Base-by-base conservation (phyloP, 2,888 invertebrate species). In the Torymus aiolomorphi region DNA sequence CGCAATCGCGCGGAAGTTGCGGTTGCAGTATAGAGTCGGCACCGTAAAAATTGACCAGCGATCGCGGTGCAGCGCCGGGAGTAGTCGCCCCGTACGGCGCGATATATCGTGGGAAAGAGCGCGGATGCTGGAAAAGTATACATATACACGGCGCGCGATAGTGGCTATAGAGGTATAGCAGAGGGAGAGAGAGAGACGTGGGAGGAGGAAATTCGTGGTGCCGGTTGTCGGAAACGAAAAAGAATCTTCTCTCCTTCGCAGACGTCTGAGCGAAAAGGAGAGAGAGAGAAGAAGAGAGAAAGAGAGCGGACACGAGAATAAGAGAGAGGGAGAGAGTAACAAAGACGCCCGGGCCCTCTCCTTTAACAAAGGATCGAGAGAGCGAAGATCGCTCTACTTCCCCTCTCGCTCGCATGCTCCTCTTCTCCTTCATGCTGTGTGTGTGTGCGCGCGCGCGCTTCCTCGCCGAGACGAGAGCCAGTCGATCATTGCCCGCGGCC, bases 201-300 rank as follows among this genome's bases (percentile, higher is more conserved):
- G 83, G 83, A 83, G 82, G 80, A 84, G 84, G 83, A 84, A 84
- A 85, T 84, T 84, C 84, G 84, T 84, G 71, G 84, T 84, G 84
- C 82, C 82, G 82, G 82, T 82, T 82, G 82, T 84, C 82, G 83
- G 82, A 82, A 82, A 83, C 70, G 83, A 83, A 84, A 83, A 82
- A 83, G 80, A 84, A 83, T 77, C 63, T 51, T 61, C 61, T 51
- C 57, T 73, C 54, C 61, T 62, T 66, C 31, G 49, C 31, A 18
- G 51, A 52, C 69, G 71, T 71, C 56, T 12, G 81, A 80, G 82
- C 20, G 24, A 14, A 20, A 10, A 61, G 78, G 78, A 59, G 70
- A 82, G 83, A 82, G 80, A 65, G 51, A 59, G 52, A 62, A 51
- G 16, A 49, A 59, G 20, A 49, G 52, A 49, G 54, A 24, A 51